Evolutionary conservation across 2,113 vertebrate genomes (phyloP).

Genomic region (Peromyscus californicus): DNA sequence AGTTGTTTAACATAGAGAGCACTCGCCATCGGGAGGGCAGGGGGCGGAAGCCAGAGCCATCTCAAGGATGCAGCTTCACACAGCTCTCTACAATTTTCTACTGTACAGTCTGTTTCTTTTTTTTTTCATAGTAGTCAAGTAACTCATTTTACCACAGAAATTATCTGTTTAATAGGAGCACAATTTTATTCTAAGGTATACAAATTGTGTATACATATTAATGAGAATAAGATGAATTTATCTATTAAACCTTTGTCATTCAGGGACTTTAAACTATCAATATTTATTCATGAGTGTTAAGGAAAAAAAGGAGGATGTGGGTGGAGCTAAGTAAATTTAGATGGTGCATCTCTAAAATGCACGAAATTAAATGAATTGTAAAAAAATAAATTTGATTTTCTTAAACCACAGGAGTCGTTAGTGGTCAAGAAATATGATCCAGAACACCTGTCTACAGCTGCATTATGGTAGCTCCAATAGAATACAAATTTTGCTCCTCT

Average conservation of each 20-base stretch:
- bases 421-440: not conserved
- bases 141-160: not conserved
- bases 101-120: not conserved
- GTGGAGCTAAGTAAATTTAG: not conserved
- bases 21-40: too few relatives aligned
- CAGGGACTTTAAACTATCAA: not conserved
- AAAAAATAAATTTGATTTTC: not conserved
- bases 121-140: not conserved
- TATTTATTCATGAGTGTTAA: slow-evolving; percentile 27
- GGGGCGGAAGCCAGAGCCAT: too few relatives aligned
- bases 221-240: slow-evolving; percentile 39
- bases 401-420: not conserved
- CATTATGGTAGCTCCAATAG: not conserved
- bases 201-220: not conserved
- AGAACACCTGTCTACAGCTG: not conserved
- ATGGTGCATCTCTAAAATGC: not conserved
- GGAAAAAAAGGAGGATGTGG: not conserved
- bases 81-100: too few relatives aligned
- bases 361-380: not conserved
- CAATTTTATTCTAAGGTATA: not conserved
- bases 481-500: not conserved
- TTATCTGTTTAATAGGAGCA: not conserved
- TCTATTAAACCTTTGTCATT: slow-evolving; percentile 2
- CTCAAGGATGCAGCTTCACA: too few relatives aligned
- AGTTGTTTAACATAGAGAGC: too few relatives aligned